Evolutionary conservation across 1,140 invertebrate genomes (phyloP), one percentile per base, ranked within the genome.

Genomic region (Parasteatoda tepidariorum): DNA sequence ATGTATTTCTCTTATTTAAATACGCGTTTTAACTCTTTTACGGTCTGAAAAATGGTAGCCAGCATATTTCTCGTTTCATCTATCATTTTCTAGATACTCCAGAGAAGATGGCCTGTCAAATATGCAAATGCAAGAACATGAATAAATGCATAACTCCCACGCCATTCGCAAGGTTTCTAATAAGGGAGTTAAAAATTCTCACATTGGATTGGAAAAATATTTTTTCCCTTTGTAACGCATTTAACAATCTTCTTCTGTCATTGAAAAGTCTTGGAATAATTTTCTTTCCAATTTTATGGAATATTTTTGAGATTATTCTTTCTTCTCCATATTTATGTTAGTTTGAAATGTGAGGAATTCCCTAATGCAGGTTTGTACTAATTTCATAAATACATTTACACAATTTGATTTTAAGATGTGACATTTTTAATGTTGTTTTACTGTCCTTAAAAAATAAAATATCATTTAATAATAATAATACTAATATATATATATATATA

Each of bases 111-210:
- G 70, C 48, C 70, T 73, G 70, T 73, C 70, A 73, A 73, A 73
- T 73, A 73, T 59, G 70, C 70, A 73, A 73, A 73, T 73, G 70
- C 48, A 55, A 54, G n/a, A 73, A 73, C 70, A 73, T 73, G 70
- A 73, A 73, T 73, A 73, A 73, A 73, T 73, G 70, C 70, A 73
- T 73, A 73, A 57, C n/a, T n/a, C n/a, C n/a, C 70, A 30, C 70
- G 59, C 70, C 31, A 73, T 57, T 73, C 54, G 70, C 31, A n/a
- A n/a, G n/a, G n/a, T 24, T 34, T 38, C 48, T 73, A 73, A 73
- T 73, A 73, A 73, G 26, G n/a, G 48, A 59, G 59, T 57, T 33
- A 59, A 59, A 73, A 73, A 41, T 31, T 57, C n/a, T n/a, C n/a
- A n/a, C n/a, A n/a, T n/a, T n/a, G 41, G n/a, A n/a, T n/a, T 57